phyloP scores from a whole-genome alignment of 1,140 invertebrate species.

The Calycopis cecrops region DNA sequence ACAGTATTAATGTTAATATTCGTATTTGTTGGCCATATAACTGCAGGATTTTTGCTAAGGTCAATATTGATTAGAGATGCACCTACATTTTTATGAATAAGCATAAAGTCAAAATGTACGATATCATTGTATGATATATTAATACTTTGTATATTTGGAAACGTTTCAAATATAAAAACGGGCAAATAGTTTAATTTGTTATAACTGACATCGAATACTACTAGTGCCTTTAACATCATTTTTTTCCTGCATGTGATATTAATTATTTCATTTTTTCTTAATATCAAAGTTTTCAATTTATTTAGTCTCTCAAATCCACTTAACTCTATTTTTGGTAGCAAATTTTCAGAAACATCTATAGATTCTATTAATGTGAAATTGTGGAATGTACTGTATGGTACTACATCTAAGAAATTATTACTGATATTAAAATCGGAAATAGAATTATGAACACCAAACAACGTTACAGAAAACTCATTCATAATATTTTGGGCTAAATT shows the following conservation, averaged over 20 bases:
- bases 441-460: conserved; percentile 50
- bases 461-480: conserved; percentile 43
- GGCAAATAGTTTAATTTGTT: conserved; percentile 57
- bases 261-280: conserved; percentile 66
- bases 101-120: conserved; percentile 53
- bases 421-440: conserved; percentile 63
- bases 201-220: conserved; percentile 58
- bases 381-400: conserved; percentile 57
- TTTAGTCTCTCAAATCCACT: conserved; percentile 55
- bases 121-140: conserved; percentile 65
- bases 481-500: conserved; percentile 67
- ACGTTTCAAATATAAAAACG: conserved; percentile 49
- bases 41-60: conserved; percentile 56
- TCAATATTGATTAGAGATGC: conserved; percentile 56
- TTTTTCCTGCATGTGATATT: conserved; percentile 52
- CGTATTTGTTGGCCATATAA: conserved; percentile 43
- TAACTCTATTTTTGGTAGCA: conserved; percentile 59
- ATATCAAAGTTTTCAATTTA: conserved; percentile 56
- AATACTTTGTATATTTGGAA: conserved; percentile 62
- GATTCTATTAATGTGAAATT: conserved; percentile 58
- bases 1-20: conserved; percentile 47
- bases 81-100: conserved; percentile 42
- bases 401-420: conserved; percentile 62
- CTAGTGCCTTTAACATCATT: conserved; percentile 44
- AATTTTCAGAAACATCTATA: conserved; percentile 60